Evolutionary conservation across 2,888 invertebrate species (phyloP), one percentile per base, ranked within the genome.

Genomic region (Pemphredon lugubris): DNA sequence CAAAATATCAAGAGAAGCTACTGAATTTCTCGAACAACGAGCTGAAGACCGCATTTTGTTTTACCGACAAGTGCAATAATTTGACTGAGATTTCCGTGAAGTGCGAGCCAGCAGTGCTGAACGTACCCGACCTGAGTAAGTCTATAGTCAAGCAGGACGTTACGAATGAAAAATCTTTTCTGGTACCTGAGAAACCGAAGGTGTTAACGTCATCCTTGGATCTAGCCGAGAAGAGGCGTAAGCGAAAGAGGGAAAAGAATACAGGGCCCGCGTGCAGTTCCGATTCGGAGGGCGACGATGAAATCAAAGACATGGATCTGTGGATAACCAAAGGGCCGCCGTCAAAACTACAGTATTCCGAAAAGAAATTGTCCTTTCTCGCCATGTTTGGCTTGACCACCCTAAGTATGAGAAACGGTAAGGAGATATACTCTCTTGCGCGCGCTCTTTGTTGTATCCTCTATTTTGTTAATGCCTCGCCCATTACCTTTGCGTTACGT

Each of bases 331-430:
- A 92, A 73, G 92, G 90, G 61, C 91, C 90, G 64, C 92, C 92
- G 5, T 88, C 90, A n/a, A 91, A 91, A 73, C 86, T 90, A 14
- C 91, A 92, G 73, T 88, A 90, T 59, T 89, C 90, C 11, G 90
- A 91, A 26, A 90, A 91, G 48, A 92, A 95, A 85, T 86, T 92
- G 13, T 90, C 92, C 13, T 94, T 94, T 86, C 90, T 95, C 55
- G 91, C 92, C 21, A 90, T 92, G 76, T 92, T 94, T 73, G 92
- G 91, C 51, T 88, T 95, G 65, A 93, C 93, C 5, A 93, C 94
- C n/a, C 91, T 91, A 59, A 90, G 90, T 51, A 90, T 87, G 72
- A 93, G 90, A 80, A 93, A 93, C 90, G 93, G 94, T 94, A 90
- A 90, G 90, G n/a, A n/a, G n/a, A n/a, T n/a, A 6, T n/a, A n/a